phyloP scores from a whole-genome alignment of 2,888 invertebrate genomes.

The Drosophila tanythrix region DNA sequence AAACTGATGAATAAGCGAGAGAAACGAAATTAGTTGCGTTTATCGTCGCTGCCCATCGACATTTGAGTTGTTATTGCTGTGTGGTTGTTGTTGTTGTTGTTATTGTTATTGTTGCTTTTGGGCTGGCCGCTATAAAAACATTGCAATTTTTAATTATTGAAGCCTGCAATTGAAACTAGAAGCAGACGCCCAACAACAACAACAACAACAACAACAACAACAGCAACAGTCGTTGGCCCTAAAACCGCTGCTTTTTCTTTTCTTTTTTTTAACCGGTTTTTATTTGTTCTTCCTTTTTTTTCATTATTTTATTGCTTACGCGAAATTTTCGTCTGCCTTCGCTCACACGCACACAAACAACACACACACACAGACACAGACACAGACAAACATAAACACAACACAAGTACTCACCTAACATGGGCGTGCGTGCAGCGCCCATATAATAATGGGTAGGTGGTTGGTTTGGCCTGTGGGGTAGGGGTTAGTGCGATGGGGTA shows the following conservation, averaged over 20 bases:
- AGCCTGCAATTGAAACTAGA: constrained; percentile 70
- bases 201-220: constrained; percentile 10
- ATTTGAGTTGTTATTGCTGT: constrained; percentile 13
- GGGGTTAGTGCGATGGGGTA: not conserved
- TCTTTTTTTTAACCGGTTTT: constrained; percentile 68
- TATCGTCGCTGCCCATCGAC: constrained; percentile 11
- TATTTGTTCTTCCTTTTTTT: constrained; percentile 37
- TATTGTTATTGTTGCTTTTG: constrained; percentile 6
- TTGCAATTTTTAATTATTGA: constrained; percentile 73
- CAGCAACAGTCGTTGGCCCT: constrained; percentile 40
- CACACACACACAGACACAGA: constrained; percentile 14
- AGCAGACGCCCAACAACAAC: constrained; percentile 35
- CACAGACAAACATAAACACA: constrained; percentile 4
- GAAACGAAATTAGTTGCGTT: constrained; percentile 24
- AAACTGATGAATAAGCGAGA: constrained; percentile 42
- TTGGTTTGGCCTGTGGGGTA: constrained; percentile 18
- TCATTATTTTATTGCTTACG: constrained; percentile 73
- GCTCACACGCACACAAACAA: constrained; percentile 19
- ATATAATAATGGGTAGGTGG: constrained; percentile 57
- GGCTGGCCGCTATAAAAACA: constrained; percentile 55
- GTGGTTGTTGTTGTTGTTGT: not conserved
- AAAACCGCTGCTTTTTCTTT: constrained; percentile 25
- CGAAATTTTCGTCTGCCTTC: constrained; percentile 68
- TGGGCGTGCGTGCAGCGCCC: constrained; percentile 70
- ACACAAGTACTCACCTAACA: constrained; percentile 29